Base-by-base conservation (phyloP, 2,888 invertebrate genomes). In the Ophion ventricosus region DNA sequence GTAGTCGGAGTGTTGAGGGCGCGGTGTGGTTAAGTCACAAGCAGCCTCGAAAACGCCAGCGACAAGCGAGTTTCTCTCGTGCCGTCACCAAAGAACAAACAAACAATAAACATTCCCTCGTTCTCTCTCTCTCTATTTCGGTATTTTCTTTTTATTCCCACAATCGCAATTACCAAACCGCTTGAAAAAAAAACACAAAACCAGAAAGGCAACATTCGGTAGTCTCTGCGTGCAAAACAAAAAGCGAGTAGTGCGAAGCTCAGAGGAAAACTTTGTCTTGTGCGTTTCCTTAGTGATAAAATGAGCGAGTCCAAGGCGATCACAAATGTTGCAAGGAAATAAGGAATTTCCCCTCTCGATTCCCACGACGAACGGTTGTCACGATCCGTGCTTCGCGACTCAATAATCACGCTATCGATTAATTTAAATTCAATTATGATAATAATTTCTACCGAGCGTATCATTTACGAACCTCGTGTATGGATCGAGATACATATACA, bases 21-120 rank as follows among this genome's bases (percentile, higher is more conserved):
- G 25, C 73, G 76, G 76, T 43, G 54, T 26, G 40, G 23, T 23
- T 70, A 69, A 84, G 81, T 74, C 78, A 66, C 43, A 20, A 70
- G 49, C 59, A 26, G 70, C 25, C 49, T 26, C 49, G 57, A 56
- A 69, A 73, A 70, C n/a, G 25, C 25, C 59, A 72, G 35, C n/a
- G 49, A 63, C 73, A 72, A 64, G 56, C 57, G 54, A 56, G 35
- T 20, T 69, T 78, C 29, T 61, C 69, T 23, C 66, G 10, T 57
- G 73, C 43, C 73, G 64, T 40, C 73, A 82, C 61, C 72, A 25
- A 66, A 82, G 17, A 49, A 49, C 49, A 49, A 49, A 49, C 49
- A 49, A 49, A 49, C 49, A 49, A 49, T 49, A 49, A 49, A 49
- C 49, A 66, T 73, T 73, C 4, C 43, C 73, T 64, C 73, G 73